phyloP scores from a whole-genome alignment of 2,888 invertebrate genomes.

The Euzetes globulus region DNA sequence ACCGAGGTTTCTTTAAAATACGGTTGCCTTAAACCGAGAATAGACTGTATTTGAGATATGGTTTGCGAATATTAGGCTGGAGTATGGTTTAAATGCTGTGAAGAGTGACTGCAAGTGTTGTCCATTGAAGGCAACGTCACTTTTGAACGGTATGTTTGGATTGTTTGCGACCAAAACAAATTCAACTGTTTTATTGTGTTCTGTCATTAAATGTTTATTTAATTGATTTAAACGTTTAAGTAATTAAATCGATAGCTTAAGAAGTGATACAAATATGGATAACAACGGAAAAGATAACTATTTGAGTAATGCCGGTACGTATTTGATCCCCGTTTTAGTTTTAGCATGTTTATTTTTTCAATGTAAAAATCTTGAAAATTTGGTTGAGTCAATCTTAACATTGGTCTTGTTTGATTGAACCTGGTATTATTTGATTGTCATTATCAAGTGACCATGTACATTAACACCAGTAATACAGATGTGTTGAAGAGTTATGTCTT shows the following conservation, averaged over 20 bases:
- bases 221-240: background rate
- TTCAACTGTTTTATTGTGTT: background rate
- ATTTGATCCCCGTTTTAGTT: background rate
- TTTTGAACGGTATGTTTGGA: background rate
- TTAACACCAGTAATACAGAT: background rate
- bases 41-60: too few relatives aligned
- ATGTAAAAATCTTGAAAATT: background rate
- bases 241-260: background rate
- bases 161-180: background rate
- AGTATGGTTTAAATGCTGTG: too few relatives aligned
- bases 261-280: background rate
- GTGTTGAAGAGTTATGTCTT: too few relatives aligned
- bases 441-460: too few relatives aligned
- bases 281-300: background rate
- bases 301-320: slow-evolving; percentile 18
- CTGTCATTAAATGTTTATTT: background rate
- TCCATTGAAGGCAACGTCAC: background rate
- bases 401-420: too few relatives aligned
- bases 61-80: too few relatives aligned
- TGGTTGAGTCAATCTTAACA: too few relatives aligned
- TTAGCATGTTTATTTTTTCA: too few relatives aligned
- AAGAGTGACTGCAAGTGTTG: background rate
- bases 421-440: too few relatives aligned
- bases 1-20: too few relatives aligned
- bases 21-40: too few relatives aligned